Evolutionary conservation across 2,888 invertebrate genomes (phyloP).

Genomic region (Tenthredo livida): DNA sequence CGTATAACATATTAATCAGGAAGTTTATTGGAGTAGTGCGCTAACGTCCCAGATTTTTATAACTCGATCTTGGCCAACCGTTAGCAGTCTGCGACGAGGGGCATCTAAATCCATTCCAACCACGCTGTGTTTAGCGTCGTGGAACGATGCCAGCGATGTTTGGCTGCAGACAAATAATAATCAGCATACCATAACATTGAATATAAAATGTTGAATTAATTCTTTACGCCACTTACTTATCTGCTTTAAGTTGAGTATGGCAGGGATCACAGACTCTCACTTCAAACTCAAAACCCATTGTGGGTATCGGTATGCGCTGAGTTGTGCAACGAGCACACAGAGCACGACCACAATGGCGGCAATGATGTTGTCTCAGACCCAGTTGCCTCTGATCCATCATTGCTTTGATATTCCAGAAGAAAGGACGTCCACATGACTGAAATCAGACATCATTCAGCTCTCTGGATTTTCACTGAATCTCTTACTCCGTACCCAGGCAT

Average conservation of each 20-base stretch:
- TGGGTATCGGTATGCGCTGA: conserved; percentile 93
- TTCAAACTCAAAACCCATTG: conserved; percentile 99
- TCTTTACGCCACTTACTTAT: conserved; percentile 85
- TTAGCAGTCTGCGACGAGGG: conserved; percentile 91
- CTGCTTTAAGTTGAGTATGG: conserved; percentile 89
- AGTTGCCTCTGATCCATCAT: conserved; percentile 99
- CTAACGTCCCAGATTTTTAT: conserved; percentile 96
- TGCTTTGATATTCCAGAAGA: conserved; percentile 99
- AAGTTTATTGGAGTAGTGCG: conserved; percentile 80
- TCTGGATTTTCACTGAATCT: neutral
- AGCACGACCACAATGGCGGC: conserved; percentile 96
- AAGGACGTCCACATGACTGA: conserved; percentile 95
- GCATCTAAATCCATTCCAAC: conserved; percentile 94
- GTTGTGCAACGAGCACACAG: conserved; percentile 96
- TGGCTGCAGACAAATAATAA: conserved; percentile 83
- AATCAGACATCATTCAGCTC: conserved; percentile 23
- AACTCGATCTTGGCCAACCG: conserved; percentile 96
- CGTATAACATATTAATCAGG: conserved; percentile 43
- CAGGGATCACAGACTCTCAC: conserved; percentile 97
- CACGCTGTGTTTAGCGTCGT: conserved; percentile 96
- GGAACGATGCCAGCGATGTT: conserved; percentile 95
- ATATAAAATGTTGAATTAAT: neutral
- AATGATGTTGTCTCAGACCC: conserved; percentile 94
- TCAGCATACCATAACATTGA: neutral
- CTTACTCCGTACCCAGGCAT: neutral